A percentile compares a stretch with the other conserved stretches of the same genome.
These are phyloP conservation scores for Hystrix cristata DNA, from an alignment of 2,113 vertebrate genomes.

Conservation along the genomic window DNA sequence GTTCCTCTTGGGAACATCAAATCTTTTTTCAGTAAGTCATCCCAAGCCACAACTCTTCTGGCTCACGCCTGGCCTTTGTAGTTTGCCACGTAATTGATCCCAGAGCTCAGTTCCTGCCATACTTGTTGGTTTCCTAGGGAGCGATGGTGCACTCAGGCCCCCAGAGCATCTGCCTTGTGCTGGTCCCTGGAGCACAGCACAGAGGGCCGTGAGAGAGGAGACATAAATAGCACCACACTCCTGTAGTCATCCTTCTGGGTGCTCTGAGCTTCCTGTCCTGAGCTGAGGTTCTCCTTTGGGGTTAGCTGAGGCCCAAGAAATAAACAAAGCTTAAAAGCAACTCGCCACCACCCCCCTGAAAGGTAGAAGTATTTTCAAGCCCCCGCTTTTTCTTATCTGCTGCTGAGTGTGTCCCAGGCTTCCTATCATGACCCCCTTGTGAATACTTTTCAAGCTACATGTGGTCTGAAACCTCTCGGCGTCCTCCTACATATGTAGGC, in stretches of 20 bases:
- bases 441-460: background rate
- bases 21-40: slow-evolving; percentile 60
- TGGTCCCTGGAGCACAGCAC: background rate
- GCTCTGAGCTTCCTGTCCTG: slow-evolving; percentile 79
- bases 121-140: slow-evolving; percentile 72
- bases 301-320: slow-evolving; percentile 35
- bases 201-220: slow-evolving; percentile 30
- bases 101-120: slow-evolving; percentile 53
- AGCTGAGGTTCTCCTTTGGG: slow-evolving; percentile 69
- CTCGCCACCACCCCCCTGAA: background rate
- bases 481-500: background rate
- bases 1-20: slow-evolving; percentile 52
- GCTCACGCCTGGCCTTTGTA: slow-evolving; percentile 49
- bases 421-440: background rate
- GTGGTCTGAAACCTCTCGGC: background rate
- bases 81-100: slow-evolving; percentile 78
- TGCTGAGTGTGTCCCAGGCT: background rate
- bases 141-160: background rate
- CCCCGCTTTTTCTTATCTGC: background rate
- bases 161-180: background rate
- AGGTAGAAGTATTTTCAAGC: slow-evolving; percentile 8
- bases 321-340: slow-evolving; percentile 76
- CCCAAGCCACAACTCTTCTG: slow-evolving; percentile 57
- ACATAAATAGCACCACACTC: slow-evolving; percentile 66
- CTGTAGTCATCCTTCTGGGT: slow-evolving; percentile 69